phyloP scores from a whole-genome alignment of 2,888 invertebrate genomes.

The Dasypolia templi region DNA sequence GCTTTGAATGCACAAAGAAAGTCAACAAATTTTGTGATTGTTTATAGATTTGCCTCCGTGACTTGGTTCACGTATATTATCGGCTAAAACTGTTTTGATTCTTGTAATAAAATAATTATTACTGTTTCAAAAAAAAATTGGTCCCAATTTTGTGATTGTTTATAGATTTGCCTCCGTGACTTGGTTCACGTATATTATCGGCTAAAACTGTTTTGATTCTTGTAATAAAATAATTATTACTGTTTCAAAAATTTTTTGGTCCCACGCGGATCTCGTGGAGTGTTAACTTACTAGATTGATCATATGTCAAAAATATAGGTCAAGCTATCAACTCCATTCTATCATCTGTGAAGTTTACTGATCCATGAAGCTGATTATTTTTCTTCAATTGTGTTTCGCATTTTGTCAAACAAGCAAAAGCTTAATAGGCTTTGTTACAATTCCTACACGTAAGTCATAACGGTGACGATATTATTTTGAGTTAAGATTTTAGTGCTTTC shows the following conservation, averaged over 20 bases:
- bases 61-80: neutral
- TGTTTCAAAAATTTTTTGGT: neutral
- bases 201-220: neutral
- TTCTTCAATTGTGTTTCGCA: neutral
- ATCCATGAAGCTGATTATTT: neutral
- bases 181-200: neutral
- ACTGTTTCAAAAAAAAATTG: too few relatives aligned
- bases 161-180: slow-evolving; percentile 4
- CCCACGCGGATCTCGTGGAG: neutral
- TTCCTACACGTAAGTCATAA: neutral
- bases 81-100: neutral
- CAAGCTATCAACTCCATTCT: neutral
- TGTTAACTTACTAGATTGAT: neutral
- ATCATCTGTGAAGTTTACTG: neutral
- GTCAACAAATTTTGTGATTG: slow-evolving; percentile 21
- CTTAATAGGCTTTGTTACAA: neutral
- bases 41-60: slow-evolving; percentile 5
- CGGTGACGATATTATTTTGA: neutral
- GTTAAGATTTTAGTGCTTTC: neutral
- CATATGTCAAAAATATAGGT: neutral
- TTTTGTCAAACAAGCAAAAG: neutral
- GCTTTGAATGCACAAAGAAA: slow-evolving; percentile 21
- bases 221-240: neutral
- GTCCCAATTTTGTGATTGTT: slow-evolving; percentile 16
- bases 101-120: neutral